These are phyloP conservation scores for Kobus ellipsiprymnus DNA, from an alignment of 2,113 vertebrate species.

Conservation along the genomic window DNA sequence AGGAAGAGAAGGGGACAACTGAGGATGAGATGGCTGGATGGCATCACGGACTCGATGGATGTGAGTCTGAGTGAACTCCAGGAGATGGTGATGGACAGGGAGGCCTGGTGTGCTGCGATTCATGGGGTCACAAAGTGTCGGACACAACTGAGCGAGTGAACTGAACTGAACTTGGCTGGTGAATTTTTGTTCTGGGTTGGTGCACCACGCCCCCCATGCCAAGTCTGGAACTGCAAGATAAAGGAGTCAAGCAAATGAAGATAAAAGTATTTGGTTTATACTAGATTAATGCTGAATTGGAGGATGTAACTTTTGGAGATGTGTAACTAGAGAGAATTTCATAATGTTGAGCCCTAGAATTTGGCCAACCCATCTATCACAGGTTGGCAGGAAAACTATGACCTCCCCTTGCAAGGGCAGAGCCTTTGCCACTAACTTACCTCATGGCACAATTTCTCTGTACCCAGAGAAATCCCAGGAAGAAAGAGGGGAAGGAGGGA, in stretches of 20 bases:
- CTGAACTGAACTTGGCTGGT: background rate
- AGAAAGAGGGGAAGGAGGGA: background rate
- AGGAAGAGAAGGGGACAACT: no score
- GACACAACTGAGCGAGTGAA: no score
- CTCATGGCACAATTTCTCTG: background rate
- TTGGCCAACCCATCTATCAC: background rate
- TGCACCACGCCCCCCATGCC: background rate
- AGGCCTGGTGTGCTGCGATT: no score
- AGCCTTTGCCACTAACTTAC: background rate
- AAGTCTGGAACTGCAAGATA: background rate
- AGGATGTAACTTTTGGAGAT: background rate
- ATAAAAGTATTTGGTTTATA: background rate
- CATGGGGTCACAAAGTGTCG: no score
- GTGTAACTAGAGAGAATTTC: background rate
- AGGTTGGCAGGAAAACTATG: background rate
- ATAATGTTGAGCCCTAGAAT: background rate
- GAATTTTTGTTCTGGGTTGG: background rate
- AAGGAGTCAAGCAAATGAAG: background rate
- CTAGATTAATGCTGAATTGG: background rate
- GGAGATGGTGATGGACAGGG: no score
- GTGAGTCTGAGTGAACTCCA: no score
- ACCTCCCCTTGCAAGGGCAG: background rate
- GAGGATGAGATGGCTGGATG: no score
- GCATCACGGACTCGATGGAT: no score
- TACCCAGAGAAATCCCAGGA: background rate